Evolutionary conservation across 2,888 invertebrate species (phyloP), one percentile per base, ranked within the genome.

Genomic region (Spialia ferax): DNA sequence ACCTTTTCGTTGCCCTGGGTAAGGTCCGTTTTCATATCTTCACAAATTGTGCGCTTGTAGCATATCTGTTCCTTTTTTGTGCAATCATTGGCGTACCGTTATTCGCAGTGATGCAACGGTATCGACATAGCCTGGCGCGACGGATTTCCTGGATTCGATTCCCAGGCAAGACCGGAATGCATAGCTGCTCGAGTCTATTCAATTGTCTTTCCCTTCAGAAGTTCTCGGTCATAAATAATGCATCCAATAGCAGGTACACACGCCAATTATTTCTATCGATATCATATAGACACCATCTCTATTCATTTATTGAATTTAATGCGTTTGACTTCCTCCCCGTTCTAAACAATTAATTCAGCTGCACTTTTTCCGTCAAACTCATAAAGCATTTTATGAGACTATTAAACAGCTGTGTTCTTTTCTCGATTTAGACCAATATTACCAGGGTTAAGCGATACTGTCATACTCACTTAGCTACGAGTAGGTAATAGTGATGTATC

Each of bases 131-230:
- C 59, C 64, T 71, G 73, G 73, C 76, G 81, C 75, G 68, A 79
- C 88, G 89, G 89, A 91, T 88, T 90, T 91, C 91, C 92, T 86
- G 83, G 78, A 78, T 87, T 86, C 83, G 78, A 83, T 84, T 89
- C 90, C 80, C 86, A 84, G 81, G 77, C 85, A 76, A 79, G 82
- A 79, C 77, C 72, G 83, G 87, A 85, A 87, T 90, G 73, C 70
- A 73, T 72, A 70, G 67, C 66, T 38, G 56, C 26, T 26, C 29
- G 23, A 61, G 5, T 32, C 61, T 15, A 54, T 70, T 64, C 56
- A 57, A 61, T 69, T 70, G 63, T 70, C 70, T 45, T 62, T 55
- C 64, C 20, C 61, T 56, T 68, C 56, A 61, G 61, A 59, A 60
- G 10, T 66, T 55, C 48, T 66, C 32, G 61, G 62, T 66, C 54